Evolutionary conservation across 2,113 vertebrate species (phyloP).

Genomic region (Oreotrochilus melanogaster): DNA sequence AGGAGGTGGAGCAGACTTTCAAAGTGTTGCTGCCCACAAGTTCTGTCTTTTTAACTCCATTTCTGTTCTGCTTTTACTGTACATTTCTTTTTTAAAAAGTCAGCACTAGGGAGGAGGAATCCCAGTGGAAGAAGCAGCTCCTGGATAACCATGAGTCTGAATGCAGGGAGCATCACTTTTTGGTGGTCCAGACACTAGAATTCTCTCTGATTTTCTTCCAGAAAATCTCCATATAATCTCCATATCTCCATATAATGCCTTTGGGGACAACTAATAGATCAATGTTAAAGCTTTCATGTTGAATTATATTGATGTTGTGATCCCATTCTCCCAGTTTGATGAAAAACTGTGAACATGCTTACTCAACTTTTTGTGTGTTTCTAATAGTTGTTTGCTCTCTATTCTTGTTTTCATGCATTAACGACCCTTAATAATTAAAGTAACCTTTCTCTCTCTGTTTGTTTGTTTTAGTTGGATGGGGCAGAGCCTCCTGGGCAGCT

Average conservation of each 20-base stretch:
- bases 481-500: constrained; percentile 87
- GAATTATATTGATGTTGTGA: not conserved
- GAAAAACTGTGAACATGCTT: not conserved
- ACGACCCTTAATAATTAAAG: not conserved
- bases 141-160: not conserved
- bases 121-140: not conserved
- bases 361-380: not conserved
- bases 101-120: not conserved
- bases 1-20: not conserved
- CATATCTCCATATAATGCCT: not conserved
- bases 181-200: not conserved
- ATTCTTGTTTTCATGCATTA: not conserved
- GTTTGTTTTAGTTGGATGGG: constrained; percentile 86
- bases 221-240: not conserved
- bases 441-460: constrained; percentile 30
- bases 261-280: not conserved
- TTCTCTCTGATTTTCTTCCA: not conserved
- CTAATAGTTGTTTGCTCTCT: not conserved
- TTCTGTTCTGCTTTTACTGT: not conserved
- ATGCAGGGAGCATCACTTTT: not conserved
- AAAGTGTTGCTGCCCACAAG: not conserved
- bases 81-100: not conserved
- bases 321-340: not conserved
- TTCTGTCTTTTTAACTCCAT: not conserved
- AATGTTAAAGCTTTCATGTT: not conserved